phyloP scores from a whole-genome alignment of 2,113 vertebrate species.

The Ia io region DNA sequence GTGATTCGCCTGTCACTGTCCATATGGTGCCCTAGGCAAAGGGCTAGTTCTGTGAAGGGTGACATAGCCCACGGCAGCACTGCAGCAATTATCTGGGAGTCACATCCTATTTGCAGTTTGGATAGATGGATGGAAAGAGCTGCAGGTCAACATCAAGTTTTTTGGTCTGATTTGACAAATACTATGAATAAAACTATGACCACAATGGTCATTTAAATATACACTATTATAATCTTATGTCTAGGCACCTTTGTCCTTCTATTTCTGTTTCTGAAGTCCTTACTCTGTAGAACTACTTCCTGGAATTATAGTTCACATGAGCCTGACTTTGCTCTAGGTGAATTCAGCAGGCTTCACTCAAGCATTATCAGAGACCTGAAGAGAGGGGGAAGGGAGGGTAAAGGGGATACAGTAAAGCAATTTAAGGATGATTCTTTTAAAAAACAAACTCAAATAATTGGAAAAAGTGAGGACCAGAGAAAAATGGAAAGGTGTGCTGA shows the following conservation, averaged over 20 bases:
- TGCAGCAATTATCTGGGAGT: slow-evolving; percentile 24
- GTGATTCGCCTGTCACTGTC: slow-evolving; percentile 46
- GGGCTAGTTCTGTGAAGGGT: not conserved
- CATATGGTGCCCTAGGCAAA: slow-evolving; percentile 65
- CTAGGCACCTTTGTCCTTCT: not conserved
- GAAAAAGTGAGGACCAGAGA: not conserved
- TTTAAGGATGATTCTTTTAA: not conserved
- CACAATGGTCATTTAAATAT: not conserved
- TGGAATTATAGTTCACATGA: not conserved
- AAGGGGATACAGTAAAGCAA: not conserved
- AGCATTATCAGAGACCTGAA: not conserved
- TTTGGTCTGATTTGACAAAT: not conserved
- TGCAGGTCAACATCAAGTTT: not conserved
- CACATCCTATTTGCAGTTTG: slow-evolving; percentile 25
- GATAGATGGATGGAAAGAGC: not conserved
- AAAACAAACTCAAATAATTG: not conserved
- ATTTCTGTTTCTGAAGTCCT: not conserved
- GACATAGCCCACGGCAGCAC: slow-evolving; percentile 26
- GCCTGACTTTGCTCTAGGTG: not conserved
- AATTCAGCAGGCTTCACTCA: not conserved
- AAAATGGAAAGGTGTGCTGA: not conserved
- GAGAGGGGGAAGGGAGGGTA: not conserved
- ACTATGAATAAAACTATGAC: not conserved
- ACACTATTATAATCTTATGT: not conserved
- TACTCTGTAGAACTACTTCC: not conserved